Evolutionary conservation across 2,797 vertebrate genomes (phyloP).

Genomic region (Sphenopsis melanotis): DNA sequence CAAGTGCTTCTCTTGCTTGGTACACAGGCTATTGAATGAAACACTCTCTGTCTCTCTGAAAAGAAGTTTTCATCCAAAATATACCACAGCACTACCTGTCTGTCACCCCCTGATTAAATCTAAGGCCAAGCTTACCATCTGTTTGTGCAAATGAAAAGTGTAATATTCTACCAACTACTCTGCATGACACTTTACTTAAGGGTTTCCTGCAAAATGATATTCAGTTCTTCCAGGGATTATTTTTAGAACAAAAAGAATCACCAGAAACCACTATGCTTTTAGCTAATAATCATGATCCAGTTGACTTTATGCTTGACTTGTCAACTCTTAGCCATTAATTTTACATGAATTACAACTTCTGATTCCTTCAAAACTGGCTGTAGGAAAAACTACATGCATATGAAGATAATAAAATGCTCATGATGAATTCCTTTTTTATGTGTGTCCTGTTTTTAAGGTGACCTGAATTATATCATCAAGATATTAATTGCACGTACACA

Average conservation of each 20-base stretch:
- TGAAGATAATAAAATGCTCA: background rate
- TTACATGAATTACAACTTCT: background rate
- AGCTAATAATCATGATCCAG: constrained; percentile 50
- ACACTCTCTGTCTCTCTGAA: constrained; percentile 68
- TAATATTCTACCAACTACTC: constrained; percentile 64
- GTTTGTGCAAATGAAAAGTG: constrained; percentile 78
- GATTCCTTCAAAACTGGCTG: background rate
- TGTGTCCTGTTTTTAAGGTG: background rate
- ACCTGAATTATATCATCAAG: background rate
- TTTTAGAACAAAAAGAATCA: constrained; percentile 59
- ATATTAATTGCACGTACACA: background rate
- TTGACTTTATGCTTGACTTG: constrained; percentile 42
- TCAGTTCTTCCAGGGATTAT: constrained; percentile 57
- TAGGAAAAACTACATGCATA: background rate
- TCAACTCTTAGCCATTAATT: constrained; percentile 43
- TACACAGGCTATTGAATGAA: constrained; percentile 50
- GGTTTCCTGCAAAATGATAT: constrained; percentile 83
- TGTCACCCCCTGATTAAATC: constrained; percentile 76
- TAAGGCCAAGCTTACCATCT: constrained; percentile 86
- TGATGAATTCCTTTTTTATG: background rate
- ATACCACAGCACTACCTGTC: constrained; percentile 73
- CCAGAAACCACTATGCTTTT: constrained; percentile 49
- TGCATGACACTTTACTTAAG: constrained; percentile 70
- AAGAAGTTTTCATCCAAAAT: constrained; percentile 79
- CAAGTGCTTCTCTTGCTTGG: background rate